phyloP scores from a whole-genome alignment of 2,888 invertebrate species.

The Cryptocephalus moraei region DNA sequence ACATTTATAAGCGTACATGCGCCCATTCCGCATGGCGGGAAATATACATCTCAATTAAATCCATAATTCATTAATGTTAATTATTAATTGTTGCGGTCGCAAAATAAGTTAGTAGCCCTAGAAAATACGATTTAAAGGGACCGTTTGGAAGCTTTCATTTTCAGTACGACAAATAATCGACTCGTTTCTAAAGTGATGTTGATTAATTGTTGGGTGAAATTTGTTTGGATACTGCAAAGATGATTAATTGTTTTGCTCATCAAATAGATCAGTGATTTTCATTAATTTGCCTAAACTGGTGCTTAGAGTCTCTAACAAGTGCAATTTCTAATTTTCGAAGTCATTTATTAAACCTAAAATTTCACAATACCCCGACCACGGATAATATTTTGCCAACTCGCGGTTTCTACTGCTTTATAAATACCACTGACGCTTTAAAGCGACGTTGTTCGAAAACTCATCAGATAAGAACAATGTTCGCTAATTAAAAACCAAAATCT shows the following conservation, averaged over 20 bases:
- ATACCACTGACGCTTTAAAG: background rate
- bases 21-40: no score
- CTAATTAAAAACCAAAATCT: no score
- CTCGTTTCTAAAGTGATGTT: constrained; percentile 15
- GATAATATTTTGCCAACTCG: background rate
- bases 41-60: no score
- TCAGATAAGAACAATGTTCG: no score
- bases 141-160: background rate
- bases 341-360: background rate
- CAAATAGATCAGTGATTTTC: constrained; percentile 34
- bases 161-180: constrained; percentile 16
- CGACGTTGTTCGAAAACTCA: no score
- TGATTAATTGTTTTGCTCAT: constrained; percentile 34
- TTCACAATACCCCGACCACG: background rate
- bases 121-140: background rate
- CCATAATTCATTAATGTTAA: no score
- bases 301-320: no score
- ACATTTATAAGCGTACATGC: no score
- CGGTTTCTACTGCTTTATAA: background rate
- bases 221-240: constrained; percentile 16
- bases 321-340: background rate
- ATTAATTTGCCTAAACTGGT: constrained; percentile 29
- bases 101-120: no score
- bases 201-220: constrained; percentile 14
- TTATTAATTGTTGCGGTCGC: no score